phyloP scores from a whole-genome alignment of 92 coral and sea anemone species.

The Virgularia gustaviana region DNA sequence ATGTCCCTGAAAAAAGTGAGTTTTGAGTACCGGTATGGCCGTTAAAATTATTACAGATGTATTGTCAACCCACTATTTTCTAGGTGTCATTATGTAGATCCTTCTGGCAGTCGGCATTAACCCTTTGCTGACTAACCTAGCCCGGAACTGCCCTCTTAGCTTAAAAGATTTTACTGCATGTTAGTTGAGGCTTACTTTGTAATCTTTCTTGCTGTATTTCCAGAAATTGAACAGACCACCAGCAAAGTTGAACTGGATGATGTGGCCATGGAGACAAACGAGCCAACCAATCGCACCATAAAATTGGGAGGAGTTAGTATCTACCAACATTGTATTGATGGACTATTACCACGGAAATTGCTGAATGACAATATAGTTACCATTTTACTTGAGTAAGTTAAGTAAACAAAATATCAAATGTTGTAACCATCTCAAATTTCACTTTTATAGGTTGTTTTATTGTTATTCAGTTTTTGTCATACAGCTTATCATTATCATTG shows the following conservation, averaged over 20 bases:
- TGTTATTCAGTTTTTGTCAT: neutral
- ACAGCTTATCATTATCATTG: neutral
- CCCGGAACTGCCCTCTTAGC: too few species aligned
- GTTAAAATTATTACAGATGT: too few species aligned
- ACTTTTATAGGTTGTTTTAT: neutral
- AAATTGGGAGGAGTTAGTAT: neutral
- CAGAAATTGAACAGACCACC: too few species aligned
- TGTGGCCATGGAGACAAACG: neutral
- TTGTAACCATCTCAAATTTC: neutral
- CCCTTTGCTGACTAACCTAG: too few species aligned
- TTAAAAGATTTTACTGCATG: too few species aligned
- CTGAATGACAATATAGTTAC: slow-evolving; percentile 8
- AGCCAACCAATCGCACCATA: neutral
- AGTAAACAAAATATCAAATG: neutral
- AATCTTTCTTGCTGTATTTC: too few species aligned
- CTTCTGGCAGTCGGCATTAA: too few species aligned
- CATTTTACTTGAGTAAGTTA: neutral
- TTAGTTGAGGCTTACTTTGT: too few species aligned
- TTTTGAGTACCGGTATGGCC: too few species aligned
- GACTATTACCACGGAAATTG: neutral
- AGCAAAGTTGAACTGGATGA: neutral
- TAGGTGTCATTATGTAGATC: too few species aligned
- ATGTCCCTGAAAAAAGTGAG: too few species aligned
- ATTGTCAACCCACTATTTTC: too few species aligned
- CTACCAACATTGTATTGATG: neutral